These are phyloP conservation scores for Stenurella melanura DNA, from an alignment of 2,888 invertebrate species.

Conservation along the genomic window DNA sequence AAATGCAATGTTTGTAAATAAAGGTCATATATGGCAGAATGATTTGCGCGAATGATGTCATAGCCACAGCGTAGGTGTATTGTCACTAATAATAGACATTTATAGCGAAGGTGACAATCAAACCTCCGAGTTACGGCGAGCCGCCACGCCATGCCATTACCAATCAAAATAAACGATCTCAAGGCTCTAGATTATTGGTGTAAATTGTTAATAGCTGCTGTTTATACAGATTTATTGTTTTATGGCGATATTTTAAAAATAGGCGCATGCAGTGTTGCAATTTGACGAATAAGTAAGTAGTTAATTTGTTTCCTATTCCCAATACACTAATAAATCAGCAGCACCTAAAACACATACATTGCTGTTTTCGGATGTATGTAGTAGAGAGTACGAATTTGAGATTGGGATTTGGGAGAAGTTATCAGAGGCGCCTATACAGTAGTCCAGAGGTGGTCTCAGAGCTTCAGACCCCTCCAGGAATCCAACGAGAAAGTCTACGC, in stretches of 20 bases:
- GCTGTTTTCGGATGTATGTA: too few species aligned
- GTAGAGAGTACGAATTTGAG: too few species aligned
- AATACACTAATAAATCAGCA: too few species aligned
- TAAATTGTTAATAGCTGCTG: slow-evolving; percentile 30
- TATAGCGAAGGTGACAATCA: slow-evolving; percentile 44
- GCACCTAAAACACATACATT: too few species aligned
- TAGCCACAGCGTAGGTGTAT: slow-evolving; percentile 39
- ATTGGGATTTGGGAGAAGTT: too few species aligned
- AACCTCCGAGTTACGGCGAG: slow-evolving; percentile 9
- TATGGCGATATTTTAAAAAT: neutral
- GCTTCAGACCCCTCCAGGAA: too few species aligned
- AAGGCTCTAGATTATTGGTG: slow-evolving; percentile 30
- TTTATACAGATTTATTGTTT: slow-evolving; percentile 22
- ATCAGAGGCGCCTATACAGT: too few species aligned
- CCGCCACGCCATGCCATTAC: slow-evolving; percentile 9
- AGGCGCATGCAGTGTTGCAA: neutral
- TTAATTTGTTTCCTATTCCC: too few species aligned
- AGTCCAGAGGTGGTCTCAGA: too few species aligned
- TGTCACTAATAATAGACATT: slow-evolving; percentile 34
- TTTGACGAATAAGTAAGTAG: too few species aligned
- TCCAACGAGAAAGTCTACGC: too few species aligned
- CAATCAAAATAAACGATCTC: slow-evolving; percentile 37
- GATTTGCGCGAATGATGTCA: slow-evolving; percentile 38
- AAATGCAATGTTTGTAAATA: slow-evolving; percentile 2
- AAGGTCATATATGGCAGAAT: neutral